Base-by-base conservation (phyloP, 64 coral and sea anemone species). In the Porites australiensis region DNA sequence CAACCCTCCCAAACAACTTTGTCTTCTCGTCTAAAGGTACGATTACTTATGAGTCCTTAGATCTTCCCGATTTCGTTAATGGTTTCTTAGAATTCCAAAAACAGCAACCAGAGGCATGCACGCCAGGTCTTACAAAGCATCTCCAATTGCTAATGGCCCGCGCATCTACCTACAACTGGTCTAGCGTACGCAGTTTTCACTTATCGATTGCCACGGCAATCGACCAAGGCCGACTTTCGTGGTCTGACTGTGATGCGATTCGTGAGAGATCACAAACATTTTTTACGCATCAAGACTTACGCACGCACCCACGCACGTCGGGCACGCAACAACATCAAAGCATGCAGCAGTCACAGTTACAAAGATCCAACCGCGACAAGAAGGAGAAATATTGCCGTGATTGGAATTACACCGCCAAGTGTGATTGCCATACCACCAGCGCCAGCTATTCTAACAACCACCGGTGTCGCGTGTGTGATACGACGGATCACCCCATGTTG, bases 11-110 rank as follows among this genome's bases (percentile, higher is more conserved):
- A 21, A 70, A 70, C 68, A 70, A 70, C 68, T 70, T 70, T 27
- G 21, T 70, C 16, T 70, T 70, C 68, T 70, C 68, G 21, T 70
- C 68, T 21, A 70, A 70, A 70, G 68, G 68, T 70, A 70, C 64
- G 64, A 15, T 67, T 15, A 22, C 8, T 67, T 67, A 67, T 67
- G 64, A 67, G 19, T 19, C 64, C 13, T 67, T 66, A 66, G 64
- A 66, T 66, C 64, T 66, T 15, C 64, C 64, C 8, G 64, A 66
- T 66, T 66, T 66, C 13, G 64, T 66, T 13, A 66, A 66, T 66
- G 64, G 64, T 66, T 66, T 66, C 64, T 66, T 66, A 66, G 64
- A 66, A 55, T 55, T 55, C 53, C 27, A 37, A 37, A 37, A 37
- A 37, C 27, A 37, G 27, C 11, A 64, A 73, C 14, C 4, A 27